Percentiles rank a stretch among this genome's conserved stretches.
Conservation (phyloP, 92 coral and sea anemone species). For the Umimayanthus chanpuru region DNA sequence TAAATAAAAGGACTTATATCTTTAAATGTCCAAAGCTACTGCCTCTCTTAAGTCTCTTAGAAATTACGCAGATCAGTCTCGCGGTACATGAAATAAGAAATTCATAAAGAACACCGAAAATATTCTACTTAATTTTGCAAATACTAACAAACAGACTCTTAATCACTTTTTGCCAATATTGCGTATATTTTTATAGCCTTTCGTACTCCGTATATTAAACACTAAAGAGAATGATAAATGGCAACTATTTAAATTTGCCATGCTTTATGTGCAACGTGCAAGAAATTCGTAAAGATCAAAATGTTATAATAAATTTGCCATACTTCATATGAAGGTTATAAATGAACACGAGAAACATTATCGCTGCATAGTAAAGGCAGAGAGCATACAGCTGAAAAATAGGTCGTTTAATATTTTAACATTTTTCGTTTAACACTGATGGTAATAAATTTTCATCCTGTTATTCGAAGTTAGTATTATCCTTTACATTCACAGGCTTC, state of each 20-base stretch:
- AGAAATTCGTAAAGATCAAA: not conserved
- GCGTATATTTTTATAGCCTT: not conserved
- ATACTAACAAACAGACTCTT: not conserved
- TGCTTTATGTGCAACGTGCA: not conserved
- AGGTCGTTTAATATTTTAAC: too few species aligned
- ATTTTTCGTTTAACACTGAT: not conserved
- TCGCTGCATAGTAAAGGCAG: not conserved
- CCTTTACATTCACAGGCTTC: not conserved
- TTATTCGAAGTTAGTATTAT: too few species aligned
- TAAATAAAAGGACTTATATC: too few species aligned
- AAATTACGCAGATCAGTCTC: not conserved
- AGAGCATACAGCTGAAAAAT: not conserved
- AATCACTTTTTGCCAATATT: not conserved
- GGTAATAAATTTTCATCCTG: not conserved
- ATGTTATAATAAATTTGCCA: too few species aligned
- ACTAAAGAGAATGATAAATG: not conserved
- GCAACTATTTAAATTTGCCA: not conserved
- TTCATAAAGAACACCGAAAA: too few species aligned
- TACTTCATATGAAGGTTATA: too few species aligned
- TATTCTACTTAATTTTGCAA: too few species aligned
- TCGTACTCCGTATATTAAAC: not conserved
- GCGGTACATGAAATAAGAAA: not conserved
- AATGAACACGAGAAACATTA: not conserved
- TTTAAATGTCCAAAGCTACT: not conserved
- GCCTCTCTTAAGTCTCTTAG: not conserved